Evolutionary conservation across 2,888 invertebrate species (phyloP).

Genomic region (Syrphus vitripennis): DNA sequence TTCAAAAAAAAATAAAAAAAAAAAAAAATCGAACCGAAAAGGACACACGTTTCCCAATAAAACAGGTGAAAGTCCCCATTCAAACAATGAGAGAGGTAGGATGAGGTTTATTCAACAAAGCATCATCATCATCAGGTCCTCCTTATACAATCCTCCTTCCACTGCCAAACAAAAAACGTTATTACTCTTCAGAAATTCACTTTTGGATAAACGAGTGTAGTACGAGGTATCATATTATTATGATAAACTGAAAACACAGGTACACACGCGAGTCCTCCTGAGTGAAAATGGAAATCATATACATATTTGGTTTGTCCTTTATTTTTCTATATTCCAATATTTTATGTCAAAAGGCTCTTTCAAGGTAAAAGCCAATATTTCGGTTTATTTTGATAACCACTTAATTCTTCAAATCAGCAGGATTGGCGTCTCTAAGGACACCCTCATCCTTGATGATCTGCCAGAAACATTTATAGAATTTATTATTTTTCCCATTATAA

Average conservation of each 20-base stretch:
- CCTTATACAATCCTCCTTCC: too few species aligned
- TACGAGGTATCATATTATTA: background rate
- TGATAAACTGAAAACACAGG: background rate
- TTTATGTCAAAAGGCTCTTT: background rate
- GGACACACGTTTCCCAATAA: constrained; percentile 46
- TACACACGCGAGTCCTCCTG: background rate
- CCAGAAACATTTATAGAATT: constrained; percentile 31
- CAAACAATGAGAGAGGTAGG: background rate
- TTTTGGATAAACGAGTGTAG: background rate
- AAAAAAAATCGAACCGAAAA: constrained; percentile 35
- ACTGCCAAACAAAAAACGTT: background rate
- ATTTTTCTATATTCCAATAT: background rate
- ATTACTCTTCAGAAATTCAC: constrained; percentile 11
- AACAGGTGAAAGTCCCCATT: constrained; percentile 1
- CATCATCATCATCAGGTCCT: too few species aligned
- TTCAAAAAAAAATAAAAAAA: too few species aligned
- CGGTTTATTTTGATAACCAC: background rate
- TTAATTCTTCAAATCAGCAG: background rate
- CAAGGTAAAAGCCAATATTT: background rate
- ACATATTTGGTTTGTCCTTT: background rate
- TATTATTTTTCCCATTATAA: constrained; percentile 29
- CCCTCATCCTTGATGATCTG: constrained; percentile 39
- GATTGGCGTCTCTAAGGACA: constrained; percentile 6
- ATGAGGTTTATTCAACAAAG: background rate
- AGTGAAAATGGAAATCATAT: background rate